Evolutionary conservation across 2,113 vertebrate genomes (phyloP).

Genomic region (Ciconia stormi): DNA sequence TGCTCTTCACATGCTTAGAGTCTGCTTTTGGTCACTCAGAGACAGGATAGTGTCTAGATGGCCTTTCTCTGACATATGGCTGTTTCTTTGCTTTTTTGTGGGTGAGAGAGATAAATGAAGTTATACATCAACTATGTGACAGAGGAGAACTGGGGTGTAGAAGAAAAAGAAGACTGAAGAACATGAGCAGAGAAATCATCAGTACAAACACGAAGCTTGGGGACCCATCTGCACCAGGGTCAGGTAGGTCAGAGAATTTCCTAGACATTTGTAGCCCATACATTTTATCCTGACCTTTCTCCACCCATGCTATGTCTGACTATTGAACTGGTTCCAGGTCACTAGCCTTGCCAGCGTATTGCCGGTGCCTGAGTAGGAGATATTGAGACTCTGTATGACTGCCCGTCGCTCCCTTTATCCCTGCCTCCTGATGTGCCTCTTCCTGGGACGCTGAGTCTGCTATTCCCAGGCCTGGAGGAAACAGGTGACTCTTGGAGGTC

Average conservation of each 20-base stretch:
- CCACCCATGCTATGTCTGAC: too few species aligned
- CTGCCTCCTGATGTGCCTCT: neutral
- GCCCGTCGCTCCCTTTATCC: fast-evolving
- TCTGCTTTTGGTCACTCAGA: neutral
- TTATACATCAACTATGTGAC: neutral
- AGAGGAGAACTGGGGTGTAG: neutral
- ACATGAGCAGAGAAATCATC: neutral
- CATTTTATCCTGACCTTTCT: neutral
- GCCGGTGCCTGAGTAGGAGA: neutral
- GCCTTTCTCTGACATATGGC: neutral
- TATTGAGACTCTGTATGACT: neutral
- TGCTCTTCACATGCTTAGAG: neutral
- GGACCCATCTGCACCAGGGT: neutral
- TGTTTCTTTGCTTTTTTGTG: neutral
- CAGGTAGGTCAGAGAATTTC: neutral
- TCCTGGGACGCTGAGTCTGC: neutral
- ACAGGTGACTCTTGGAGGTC: neutral
- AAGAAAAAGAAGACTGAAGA: neutral
- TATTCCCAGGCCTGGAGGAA: neutral
- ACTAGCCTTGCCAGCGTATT: fast-evolving
- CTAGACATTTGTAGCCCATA: neutral
- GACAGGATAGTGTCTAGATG: neutral
- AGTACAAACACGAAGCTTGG: fast-evolving
- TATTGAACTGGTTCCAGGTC: too few species aligned
- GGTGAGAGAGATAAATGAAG: neutral